Percentiles rank a stretch among this genome's conserved stretches.
Conservation (phyloP, 1,140 invertebrate genomes). For the Ips nitidus region DNA sequence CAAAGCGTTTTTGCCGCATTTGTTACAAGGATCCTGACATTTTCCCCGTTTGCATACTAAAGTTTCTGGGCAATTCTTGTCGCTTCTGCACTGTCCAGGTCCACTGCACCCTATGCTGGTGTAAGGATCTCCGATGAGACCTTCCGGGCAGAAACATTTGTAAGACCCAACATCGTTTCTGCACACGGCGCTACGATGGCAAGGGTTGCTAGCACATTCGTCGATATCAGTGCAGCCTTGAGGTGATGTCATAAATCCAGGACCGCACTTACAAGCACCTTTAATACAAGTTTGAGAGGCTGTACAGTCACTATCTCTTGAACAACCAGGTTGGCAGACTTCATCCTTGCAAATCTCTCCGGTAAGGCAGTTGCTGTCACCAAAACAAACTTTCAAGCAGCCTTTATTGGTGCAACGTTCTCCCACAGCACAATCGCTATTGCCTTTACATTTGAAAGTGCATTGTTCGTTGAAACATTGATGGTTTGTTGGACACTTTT, state of each 20-base stretch:
- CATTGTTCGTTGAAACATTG: conserved; percentile 75
- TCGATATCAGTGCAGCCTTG: conserved; percentile 75
- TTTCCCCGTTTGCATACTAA: conserved; percentile 71
- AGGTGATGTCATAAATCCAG: conserved; percentile 68
- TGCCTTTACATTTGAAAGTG: conserved; percentile 71
- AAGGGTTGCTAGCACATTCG: conserved; percentile 78
- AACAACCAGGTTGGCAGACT: conserved; percentile 79
- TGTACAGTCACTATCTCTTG: conserved; percentile 77
- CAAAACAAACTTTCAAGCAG: conserved; percentile 84
- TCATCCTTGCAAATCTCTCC: conserved; percentile 85
- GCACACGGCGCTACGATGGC: conserved; percentile 77
- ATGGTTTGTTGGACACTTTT: conserved; percentile 71
- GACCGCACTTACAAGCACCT: conserved; percentile 75
- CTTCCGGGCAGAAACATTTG: conserved; percentile 74
- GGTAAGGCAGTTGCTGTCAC: conserved; percentile 83
- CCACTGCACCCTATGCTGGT: conserved; percentile 68
- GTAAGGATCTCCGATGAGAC: conserved; percentile 77
- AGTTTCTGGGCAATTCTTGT: conserved; percentile 70
- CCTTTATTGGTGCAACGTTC: conserved; percentile 78
- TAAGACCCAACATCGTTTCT: conserved; percentile 79
- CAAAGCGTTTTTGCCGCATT: conserved; percentile 72
- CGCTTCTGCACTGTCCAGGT: conserved; percentile 68
- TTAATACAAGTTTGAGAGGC: conserved; percentile 76
- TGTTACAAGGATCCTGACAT: conserved; percentile 75
- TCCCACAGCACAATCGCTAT: conserved; percentile 73